These are phyloP conservation scores for Cathartes aura DNA, from an alignment of 2,113 vertebrate genomes.

Conservation along the genomic window DNA sequence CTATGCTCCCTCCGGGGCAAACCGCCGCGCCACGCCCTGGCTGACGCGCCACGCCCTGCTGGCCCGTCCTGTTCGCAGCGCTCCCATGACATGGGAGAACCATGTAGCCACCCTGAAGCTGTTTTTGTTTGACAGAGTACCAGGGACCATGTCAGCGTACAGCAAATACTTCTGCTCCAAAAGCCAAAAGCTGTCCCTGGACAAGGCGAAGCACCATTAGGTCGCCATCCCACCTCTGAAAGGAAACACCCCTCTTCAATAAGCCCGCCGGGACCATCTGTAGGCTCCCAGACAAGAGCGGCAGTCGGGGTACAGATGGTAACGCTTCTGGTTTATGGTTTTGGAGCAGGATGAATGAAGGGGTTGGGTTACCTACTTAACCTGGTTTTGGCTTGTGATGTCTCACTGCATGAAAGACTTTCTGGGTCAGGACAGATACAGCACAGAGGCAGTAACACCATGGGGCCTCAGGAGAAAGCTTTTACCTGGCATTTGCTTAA, in stretches of 20 bases:
- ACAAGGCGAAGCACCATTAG: background rate
- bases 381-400: background rate
- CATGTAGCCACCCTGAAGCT: rapidly evolving
- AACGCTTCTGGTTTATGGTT: background rate
- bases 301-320: background rate
- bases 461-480: background rate
- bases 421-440: background rate
- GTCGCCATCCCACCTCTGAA: background rate
- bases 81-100: background rate
- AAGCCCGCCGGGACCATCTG: background rate
- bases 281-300: background rate
- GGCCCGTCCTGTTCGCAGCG: no score
- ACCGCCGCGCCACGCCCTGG: no score
- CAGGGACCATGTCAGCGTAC: rapidly evolving
- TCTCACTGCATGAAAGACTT: slow-evolving; percentile 13
- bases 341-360: background rate
- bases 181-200: background rate
- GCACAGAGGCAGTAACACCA: background rate
- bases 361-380: slow-evolving; percentile 2
- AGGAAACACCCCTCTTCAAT: background rate
- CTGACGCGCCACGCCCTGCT: no score
- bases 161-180: background rate
- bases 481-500: background rate
- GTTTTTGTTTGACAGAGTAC: background rate
- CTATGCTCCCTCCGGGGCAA: no score